phyloP scores from a whole-genome alignment of 1,140 invertebrate species.

The Leptinotarsa defecta region DNA sequence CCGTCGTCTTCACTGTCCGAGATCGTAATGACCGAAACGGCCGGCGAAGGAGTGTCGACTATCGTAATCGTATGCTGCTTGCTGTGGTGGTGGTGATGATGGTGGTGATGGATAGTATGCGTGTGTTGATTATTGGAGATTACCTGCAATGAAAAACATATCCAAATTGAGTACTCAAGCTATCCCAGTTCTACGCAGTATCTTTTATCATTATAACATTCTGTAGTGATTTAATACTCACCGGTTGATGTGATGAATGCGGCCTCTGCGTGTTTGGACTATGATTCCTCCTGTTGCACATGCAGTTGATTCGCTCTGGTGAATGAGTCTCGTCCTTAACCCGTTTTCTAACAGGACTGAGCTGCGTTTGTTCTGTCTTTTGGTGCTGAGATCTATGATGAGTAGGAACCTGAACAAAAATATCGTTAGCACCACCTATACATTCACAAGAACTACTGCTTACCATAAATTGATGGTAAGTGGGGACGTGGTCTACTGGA shows the following conservation, averaged over 20 bases:
- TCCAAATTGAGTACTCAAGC: too few relatives aligned
- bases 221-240: constrained; percentile 25
- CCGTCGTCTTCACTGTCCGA: constrained; percentile 92
- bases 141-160: constrained; percentile 31
- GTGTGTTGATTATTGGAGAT: constrained; percentile 45
- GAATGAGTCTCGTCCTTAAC: constrained; percentile 95
- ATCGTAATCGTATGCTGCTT: constrained; percentile 78
- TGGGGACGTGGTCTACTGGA: constrained; percentile 63
- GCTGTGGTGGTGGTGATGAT: constrained; percentile 57
- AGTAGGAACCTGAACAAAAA: constrained; percentile 55
- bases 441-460: neutral
- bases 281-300: constrained; percentile 55
- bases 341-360: constrained; percentile 95
- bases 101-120: constrained; percentile 54
- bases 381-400: constrained; percentile 61
- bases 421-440: neutral
- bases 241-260: constrained; percentile 48
- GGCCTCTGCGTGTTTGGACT: constrained; percentile 57
- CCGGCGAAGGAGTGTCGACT: constrained; percentile 88
- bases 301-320: constrained; percentile 55
- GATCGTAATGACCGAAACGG: constrained; percentile 95
- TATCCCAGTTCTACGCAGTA: too few relatives aligned
- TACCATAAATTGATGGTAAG: constrained; percentile 59
- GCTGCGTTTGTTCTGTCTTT: constrained; percentile 88
- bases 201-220: too few relatives aligned